Conservation (phyloP, 2,113 vertebrate species). For the Siphamia tubifer region DNA sequence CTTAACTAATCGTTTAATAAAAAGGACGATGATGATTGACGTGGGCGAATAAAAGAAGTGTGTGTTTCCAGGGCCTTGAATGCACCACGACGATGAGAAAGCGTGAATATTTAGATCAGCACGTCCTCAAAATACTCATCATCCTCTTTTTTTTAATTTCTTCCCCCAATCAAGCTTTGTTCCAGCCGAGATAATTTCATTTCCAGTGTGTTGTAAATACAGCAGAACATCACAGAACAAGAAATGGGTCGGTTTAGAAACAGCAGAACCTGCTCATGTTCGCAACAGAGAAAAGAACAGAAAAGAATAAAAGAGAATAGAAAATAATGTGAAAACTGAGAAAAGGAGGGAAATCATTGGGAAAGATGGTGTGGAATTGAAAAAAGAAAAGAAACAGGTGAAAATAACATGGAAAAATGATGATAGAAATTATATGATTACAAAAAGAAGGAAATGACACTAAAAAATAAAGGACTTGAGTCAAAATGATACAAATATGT, state of each 20-base stretch:
- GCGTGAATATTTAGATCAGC: conserved; percentile 7
- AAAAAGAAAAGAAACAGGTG: no score
- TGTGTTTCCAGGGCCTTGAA: neutral
- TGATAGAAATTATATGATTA: no score
- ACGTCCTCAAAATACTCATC: conserved; percentile 28
- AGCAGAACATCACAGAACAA: conserved; percentile 25
- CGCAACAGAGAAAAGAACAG: no score
- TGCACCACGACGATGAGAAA: neutral
- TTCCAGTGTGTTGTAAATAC: conserved; percentile 53
- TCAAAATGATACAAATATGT: neutral
- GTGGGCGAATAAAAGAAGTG: neutral
- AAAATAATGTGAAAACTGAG: no score
- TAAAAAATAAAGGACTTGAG: no score
- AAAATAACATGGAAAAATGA: no score
- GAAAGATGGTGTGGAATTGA: no score
- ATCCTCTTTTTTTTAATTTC: neutral
- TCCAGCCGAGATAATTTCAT: conserved; percentile 39
- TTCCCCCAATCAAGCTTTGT: conserved; percentile 15
- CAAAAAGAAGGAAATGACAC: no score
- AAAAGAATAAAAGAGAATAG: no score
- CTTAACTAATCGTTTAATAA: conserved; percentile 87
- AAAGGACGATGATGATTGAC: conserved; percentile 77
- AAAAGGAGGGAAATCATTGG: no score
- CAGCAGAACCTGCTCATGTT: neutral
- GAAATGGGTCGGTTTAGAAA: no score